Percentiles rank a stretch among this genome's conserved stretches.
phyloP scores from a whole-genome alignment of 2,797 vertebrate genomes.

The Thalassophryne amazonica region DNA sequence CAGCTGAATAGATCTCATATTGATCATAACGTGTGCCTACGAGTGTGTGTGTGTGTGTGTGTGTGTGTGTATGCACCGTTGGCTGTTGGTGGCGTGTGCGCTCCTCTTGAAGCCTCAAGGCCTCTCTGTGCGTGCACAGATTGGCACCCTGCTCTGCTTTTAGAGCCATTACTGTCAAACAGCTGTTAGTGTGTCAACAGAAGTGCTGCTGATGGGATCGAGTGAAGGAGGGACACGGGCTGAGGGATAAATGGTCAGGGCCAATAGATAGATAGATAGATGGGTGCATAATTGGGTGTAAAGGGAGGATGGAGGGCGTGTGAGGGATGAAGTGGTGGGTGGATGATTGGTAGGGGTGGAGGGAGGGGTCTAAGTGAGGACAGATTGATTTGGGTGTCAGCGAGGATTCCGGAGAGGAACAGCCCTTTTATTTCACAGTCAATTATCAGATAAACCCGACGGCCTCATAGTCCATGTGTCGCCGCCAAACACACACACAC shows the following conservation, averaged over 20 bases:
- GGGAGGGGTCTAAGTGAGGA: conserved; percentile 59
- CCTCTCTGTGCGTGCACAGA: conserved; percentile 41
- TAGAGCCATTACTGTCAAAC: conserved; percentile 80
- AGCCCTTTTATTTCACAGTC: conserved; percentile 71
- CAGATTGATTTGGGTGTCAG: conserved; percentile 66
- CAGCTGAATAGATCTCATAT: conserved; percentile 41
- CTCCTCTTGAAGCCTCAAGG: conserved; percentile 46
- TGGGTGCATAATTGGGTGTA: conserved; percentile 65
- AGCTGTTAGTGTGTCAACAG: conserved; percentile 74
- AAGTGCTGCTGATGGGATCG: conserved; percentile 63
- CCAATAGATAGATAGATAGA: conserved; percentile 66
- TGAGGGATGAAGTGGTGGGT: conserved; percentile 44
- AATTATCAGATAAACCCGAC: conserved; percentile 75
- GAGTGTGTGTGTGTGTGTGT: neutral
- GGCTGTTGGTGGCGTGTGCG: conserved; percentile 9
- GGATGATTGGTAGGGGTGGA: conserved; percentile 48
- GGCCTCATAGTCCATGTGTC: conserved; percentile 53
- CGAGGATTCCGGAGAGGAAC: conserved; percentile 63
- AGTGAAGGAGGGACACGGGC: conserved; percentile 51
- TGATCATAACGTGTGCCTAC: conserved; percentile 35
- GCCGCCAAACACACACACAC: conserved; percentile 34
- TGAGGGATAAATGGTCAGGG: conserved; percentile 65
- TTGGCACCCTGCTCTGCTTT: conserved; percentile 70
- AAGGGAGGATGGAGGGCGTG: conserved; percentile 41
- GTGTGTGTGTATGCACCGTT: conserved; percentile 4